Evolutionary conservation across 2,797 vertebrate species (phyloP).

Genomic region (Eidolon dupreanum): DNA sequence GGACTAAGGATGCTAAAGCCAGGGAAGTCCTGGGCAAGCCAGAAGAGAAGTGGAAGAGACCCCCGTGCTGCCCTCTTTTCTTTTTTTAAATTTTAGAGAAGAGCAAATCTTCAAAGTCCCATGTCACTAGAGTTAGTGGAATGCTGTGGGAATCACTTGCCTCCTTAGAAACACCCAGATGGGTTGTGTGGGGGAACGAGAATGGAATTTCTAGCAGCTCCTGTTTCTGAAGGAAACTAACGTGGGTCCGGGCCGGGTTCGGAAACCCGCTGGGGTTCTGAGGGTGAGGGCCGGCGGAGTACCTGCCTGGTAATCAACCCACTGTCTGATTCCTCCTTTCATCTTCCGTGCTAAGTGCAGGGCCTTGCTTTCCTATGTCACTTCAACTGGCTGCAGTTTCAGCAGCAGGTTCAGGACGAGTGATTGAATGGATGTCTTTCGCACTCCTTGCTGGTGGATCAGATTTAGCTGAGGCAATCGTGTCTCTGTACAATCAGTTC

Average conservation of each 20-base stretch:
- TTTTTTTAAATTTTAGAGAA: not conserved
- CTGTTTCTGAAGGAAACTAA: conserved; percentile 25
- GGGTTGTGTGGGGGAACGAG: not conserved
- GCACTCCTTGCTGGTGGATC: conserved; percentile 25
- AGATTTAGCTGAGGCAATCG: conserved; percentile 2
- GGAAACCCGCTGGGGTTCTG: not conserved
- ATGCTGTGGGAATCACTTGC: conserved; percentile 17
- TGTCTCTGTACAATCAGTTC: not conserved
- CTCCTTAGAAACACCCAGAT: not conserved
- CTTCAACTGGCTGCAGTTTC: conserved; percentile 11
- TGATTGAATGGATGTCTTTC: conserved; percentile 23
- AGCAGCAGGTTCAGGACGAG: not conserved
- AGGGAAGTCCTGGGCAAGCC: not conserved
- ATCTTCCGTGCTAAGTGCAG: not conserved
- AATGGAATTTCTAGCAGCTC: not conserved
- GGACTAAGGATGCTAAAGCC: not conserved
- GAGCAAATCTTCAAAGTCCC: not conserved
- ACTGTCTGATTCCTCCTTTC: not conserved
- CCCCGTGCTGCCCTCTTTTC: not conserved
- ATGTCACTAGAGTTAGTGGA: not conserved
- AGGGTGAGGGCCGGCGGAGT: not conserved
- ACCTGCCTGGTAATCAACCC: conserved; percentile 16
- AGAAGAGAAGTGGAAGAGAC: not conserved
- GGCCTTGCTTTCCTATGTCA: conserved; percentile 23
- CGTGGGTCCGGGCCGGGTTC: not conserved